Base-by-base conservation (phyloP, 1,140 invertebrate species). In the Pseudomyrmex gracilis region DNA sequence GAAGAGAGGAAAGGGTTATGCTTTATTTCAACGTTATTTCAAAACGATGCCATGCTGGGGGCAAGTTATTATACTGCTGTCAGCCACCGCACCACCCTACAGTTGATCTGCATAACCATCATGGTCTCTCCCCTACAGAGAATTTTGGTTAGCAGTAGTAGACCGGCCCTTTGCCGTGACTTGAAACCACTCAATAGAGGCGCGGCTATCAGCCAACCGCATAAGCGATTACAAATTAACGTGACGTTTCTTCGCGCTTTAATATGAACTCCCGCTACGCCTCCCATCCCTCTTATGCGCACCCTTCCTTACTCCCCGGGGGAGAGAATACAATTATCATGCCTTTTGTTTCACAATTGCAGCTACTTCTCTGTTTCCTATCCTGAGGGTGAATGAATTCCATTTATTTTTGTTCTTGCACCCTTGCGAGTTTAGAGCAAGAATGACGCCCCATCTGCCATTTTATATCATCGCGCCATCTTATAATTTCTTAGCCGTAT, bases 211-310 rank as follows among this genome's bases (percentile, higher is more conserved):
- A 87, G 84, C 86, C 85, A 88, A 92, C 91, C 91, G 73, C 91
- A 84, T 88, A 91, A 92, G 89, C 92, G 89, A 92, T 93, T 93
- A 92, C 92, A 91, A 93, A 93, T 93, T 93, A 93, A 93, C 93
- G 91, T 82, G 73, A 74, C 90, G 83, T 87, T 93, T 89, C 88
- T 93, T 92, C 83, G 86, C 87, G 88, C 89, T 90, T 92, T 88
- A 90, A 92, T 93, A 92, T 92, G 92, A 92, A 90, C 91, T 87
- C 58, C 84, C 61, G 53, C 51, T 57, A 34, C 60, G 22, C 24
- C 58, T 67, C 57, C 47, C 77, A 58, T 77, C 60, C 60, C 71
- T 57, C 47, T 63, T 58, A 10, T 47, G 34, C 70, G 10, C 55
- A 55, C 49, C 49, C 58, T 73, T 74, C 47, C 57, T 83, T 10